Conservation (phyloP, 1,140 invertebrate genomes). For the Himalopsyche phryganea region DNA sequence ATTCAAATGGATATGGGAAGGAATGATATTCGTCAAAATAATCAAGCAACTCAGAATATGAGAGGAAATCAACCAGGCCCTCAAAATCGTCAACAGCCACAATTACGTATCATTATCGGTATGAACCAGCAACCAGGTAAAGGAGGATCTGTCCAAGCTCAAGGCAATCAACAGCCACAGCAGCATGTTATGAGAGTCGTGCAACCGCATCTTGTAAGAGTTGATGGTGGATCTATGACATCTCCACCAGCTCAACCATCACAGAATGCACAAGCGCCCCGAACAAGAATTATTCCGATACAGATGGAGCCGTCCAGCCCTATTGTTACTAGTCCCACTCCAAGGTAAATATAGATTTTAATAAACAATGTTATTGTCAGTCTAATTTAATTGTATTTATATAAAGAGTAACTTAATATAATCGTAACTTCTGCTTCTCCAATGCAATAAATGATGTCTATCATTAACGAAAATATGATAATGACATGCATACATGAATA, state of each 20-base stretch:
- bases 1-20: constrained; percentile 51
- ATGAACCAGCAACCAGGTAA: constrained; percentile 39
- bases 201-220: constrained; percentile 46
- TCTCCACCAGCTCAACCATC: constrained; percentile 41
- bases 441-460: too few relatives aligned
- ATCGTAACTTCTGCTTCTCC: too few relatives aligned
- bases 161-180: constrained; percentile 38
- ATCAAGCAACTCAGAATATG: constrained; percentile 36
- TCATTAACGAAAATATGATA: too few relatives aligned
- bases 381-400: too few relatives aligned
- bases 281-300: constrained; percentile 54
- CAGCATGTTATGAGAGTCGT: constrained; percentile 50
- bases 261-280: constrained; percentile 39
- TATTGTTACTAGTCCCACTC: constrained; percentile 22
- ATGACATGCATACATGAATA: too few relatives aligned
- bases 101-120: constrained; percentile 48
- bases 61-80: constrained; percentile 24
- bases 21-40: constrained; percentile 41
- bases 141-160: neutral
- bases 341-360: constrained; percentile 25
- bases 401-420: too few relatives aligned
- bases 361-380: too few relatives aligned
- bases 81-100: constrained; percentile 37
- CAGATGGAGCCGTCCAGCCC: constrained; percentile 46
- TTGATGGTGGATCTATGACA: constrained; percentile 38